Percentiles rank a stretch among this genome's conserved stretches.
Conservation (phyloP, 2,113 vertebrate genomes). For the Meriones unguiculatus region DNA sequence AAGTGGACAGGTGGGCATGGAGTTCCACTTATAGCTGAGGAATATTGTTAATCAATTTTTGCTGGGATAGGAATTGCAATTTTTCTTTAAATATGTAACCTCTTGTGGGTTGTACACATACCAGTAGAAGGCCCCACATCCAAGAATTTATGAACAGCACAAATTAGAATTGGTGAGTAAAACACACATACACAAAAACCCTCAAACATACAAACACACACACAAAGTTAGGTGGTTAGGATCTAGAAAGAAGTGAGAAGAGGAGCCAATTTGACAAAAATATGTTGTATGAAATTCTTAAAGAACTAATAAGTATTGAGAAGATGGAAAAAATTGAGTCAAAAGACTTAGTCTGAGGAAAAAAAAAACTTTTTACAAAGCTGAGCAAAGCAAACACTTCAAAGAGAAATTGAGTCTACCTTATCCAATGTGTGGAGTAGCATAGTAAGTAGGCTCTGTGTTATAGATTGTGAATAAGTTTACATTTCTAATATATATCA, state of each 20-base stretch:
- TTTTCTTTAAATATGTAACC: too few relatives aligned
- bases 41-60: background rate
- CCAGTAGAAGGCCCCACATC: background rate
- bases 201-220: background rate
- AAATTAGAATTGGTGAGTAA: background rate
- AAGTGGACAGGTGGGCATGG: background rate
- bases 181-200: background rate
- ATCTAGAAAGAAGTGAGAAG: background rate
- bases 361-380: background rate
- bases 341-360: background rate
- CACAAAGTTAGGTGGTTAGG: background rate
- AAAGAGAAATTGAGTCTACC: background rate
- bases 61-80: background rate
- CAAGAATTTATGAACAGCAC: background rate
- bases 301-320: background rate
- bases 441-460: background rate
- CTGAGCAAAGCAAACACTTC: background rate
- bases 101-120: background rate
- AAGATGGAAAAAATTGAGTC: background rate
- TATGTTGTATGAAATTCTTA: too few relatives aligned
- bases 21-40: background rate
- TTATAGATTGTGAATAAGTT: background rate
- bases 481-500: background rate
- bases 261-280: background rate
- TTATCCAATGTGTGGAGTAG: background rate